phyloP scores from a whole-genome alignment of 2,113 vertebrate genomes.

The Corythornis madagascariensis region DNA sequence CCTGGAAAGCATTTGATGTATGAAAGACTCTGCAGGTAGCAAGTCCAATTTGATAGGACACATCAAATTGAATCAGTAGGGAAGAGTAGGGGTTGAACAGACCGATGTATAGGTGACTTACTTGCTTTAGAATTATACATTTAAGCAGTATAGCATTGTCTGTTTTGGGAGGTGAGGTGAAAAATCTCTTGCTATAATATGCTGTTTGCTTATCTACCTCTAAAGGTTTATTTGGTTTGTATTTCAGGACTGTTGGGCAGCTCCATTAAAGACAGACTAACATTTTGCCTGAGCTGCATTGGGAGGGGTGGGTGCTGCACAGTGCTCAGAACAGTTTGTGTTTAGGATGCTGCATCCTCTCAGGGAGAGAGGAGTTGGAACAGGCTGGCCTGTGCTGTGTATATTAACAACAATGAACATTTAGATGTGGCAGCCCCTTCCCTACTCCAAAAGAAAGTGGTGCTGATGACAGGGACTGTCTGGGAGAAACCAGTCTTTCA shows the following conservation, averaged over 20 bases:
- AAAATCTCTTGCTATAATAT: not conserved
- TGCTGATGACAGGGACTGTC: not conserved
- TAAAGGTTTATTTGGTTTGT: not conserved
- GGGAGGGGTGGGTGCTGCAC: not conserved
- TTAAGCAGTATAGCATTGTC: not conserved
- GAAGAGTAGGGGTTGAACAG: not conserved
- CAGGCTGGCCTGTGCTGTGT: not conserved
- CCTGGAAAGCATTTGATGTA: rapidly evolving
- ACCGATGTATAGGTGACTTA: not conserved
- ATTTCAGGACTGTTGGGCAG: not conserved
- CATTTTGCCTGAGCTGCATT: not conserved
- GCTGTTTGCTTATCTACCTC: not conserved
- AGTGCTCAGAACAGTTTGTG: not conserved
- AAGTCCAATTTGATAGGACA: not conserved
- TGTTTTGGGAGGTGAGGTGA: not conserved
- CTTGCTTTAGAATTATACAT: not conserved
- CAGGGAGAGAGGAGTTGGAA: not conserved
- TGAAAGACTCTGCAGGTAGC: not conserved
- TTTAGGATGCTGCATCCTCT: not conserved
- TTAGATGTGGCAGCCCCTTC: not conserved
- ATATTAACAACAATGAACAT: not conserved
- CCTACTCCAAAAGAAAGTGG: not conserved
- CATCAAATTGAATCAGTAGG: not conserved
- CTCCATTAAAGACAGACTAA: not conserved
- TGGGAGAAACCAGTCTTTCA: not conserved